Evolutionary conservation across 1,140 invertebrate species (phyloP), one percentile per base, ranked within the genome.

Genomic region (Linepithema humile): DNA sequence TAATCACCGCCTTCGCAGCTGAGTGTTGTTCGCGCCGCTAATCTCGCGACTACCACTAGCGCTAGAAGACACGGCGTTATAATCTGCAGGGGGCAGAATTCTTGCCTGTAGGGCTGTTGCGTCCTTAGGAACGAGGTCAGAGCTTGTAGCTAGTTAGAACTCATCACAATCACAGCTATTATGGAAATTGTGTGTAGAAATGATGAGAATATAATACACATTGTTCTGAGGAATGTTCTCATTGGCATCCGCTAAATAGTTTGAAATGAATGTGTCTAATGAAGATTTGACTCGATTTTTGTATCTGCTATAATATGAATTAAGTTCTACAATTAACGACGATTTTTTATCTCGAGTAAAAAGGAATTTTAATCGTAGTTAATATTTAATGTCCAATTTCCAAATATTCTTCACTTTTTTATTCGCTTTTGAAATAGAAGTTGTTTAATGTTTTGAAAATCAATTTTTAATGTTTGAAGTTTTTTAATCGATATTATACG

Each of bases 1-100:
- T 87, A 87, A 86, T 87, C 70, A 40, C 65, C 78, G 43, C 62
- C 84, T 86, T 53, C 29, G 43, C 65, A 67, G 32, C 26, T 23
- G 38, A 48, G 10, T 60, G 48, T 53, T 70, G 55, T 73, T 57
- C 70, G 29, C 69, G 62, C 23, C 10, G 80, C 70, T 87, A 78
- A 87, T 87, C 82, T 78, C 32, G 6, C 60, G 45, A 29, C 17
- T 45, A 48, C 60, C 12, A 67, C 72, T 74, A 75, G 83, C 50
- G 50, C 38, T 15, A 38, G 38, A 45, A 57, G 20, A 73, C 12
- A 6, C 29, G 83, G 32, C 60, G 20, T 40, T 57, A 67, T 23
- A 20, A 80, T 80, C n/a, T 0, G n/a, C 48, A 38, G 40, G 43
- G 78, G 40, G 3, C 26, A 45, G 29, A 38, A 5, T 38, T 26